A percentile compares a stretch with the other conserved stretches of the same genome.
Conservation (phyloP, 2,888 invertebrate genomes). For the Prenolepis imparis region DNA sequence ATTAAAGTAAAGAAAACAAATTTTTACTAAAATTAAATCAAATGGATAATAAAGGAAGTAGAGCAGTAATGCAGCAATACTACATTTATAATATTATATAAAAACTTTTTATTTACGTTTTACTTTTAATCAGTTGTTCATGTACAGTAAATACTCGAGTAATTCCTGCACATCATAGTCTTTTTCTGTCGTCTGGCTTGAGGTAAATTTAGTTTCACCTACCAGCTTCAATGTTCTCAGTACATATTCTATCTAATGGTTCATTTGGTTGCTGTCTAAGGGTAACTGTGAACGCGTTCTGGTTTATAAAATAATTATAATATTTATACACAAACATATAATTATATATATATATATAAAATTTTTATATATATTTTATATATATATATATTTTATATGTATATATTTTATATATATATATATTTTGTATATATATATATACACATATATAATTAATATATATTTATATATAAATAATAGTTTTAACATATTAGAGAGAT, state of each 20-base stretch:
- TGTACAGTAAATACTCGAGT: slow-evolving; percentile 27
- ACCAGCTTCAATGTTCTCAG: slow-evolving; percentile 81
- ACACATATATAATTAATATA: neutral
- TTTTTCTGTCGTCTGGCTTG: slow-evolving; percentile 72
- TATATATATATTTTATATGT: neutral
- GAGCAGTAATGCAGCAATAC: neutral
- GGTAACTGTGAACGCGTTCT: neutral
- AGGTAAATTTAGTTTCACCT: slow-evolving; percentile 85
- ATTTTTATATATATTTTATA: too few species aligned
- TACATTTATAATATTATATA: slow-evolving; percentile 14
- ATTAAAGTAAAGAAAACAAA: neutral
- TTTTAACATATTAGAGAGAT: neutral
- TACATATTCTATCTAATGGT: slow-evolving; percentile 77
- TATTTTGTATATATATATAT: neutral
- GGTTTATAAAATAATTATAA: slow-evolving; percentile 15
- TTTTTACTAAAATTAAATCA: neutral
- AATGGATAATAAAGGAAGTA: neutral
- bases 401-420: slow-evolving; percentile 4
- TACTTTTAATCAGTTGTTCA: neutral
- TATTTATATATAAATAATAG: neutral
- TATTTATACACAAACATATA: neutral
- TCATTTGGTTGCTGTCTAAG: slow-evolving; percentile 75
- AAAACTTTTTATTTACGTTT: neutral
- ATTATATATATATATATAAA: slow-evolving; percentile 19
- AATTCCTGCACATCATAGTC: slow-evolving; percentile 35